phyloP scores from a whole-genome alignment of 2,113 vertebrate genomes.

The Piprites chloris region DNA sequence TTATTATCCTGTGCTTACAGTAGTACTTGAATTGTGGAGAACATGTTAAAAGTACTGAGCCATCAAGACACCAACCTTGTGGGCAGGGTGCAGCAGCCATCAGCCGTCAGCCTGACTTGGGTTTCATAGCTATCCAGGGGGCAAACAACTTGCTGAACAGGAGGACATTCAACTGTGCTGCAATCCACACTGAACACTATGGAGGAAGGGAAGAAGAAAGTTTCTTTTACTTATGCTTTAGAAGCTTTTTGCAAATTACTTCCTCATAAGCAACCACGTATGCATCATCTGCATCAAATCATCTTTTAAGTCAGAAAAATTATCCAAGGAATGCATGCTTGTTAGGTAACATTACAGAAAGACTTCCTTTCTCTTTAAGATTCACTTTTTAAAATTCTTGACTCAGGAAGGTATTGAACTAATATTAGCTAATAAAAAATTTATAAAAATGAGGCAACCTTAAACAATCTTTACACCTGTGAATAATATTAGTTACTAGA shows the following conservation, averaged over 20 bases:
- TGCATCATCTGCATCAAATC: not conserved
- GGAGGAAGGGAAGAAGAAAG: slow-evolving; percentile 19
- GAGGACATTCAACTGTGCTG: slow-evolving; percentile 88
- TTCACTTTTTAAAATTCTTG: not conserved
- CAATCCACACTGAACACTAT: slow-evolving; percentile 88
- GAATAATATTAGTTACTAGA: not conserved
- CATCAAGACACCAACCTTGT: slow-evolving; percentile 78
- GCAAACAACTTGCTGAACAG: slow-evolving; percentile 84
- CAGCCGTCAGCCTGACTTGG: slow-evolving; percentile 86
- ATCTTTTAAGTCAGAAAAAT: not conserved
- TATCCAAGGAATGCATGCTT: not conserved
- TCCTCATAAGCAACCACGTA: not conserved
- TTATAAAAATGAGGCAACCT: not conserved
- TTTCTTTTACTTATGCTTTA: not conserved
- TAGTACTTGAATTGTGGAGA: not conserved
- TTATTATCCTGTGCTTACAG: not conserved
- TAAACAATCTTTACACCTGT: not conserved
- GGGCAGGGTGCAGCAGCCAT: slow-evolving; percentile 89
- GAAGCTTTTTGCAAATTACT: not conserved
- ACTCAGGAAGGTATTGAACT: not conserved
- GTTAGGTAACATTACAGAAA: not conserved
- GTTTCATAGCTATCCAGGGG: slow-evolving; percentile 89
- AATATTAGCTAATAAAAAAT: not conserved
- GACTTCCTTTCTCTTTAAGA: not conserved
- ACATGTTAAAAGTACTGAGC: not conserved